A percentile compares a stretch with the other conserved stretches of the same genome.
phyloP scores from a whole-genome alignment of 2,797 vertebrate species.

The Etheostoma nigrum region DNA sequence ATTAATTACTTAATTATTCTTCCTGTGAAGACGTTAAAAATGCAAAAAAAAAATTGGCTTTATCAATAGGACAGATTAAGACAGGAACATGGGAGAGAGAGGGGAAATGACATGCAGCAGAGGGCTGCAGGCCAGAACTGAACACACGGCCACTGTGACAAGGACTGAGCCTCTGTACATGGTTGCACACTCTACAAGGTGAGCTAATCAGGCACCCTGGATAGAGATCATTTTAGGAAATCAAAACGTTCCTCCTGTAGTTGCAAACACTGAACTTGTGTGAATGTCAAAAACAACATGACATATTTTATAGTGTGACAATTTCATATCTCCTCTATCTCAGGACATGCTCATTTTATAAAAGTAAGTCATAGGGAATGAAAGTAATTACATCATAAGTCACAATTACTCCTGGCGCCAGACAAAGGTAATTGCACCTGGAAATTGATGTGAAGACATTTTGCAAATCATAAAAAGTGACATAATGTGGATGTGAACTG shows the following conservation, averaged over 20 bases:
- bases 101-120: no score
- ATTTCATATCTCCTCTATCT: not conserved
- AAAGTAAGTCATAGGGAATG: not conserved
- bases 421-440: not conserved
- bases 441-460: not conserved
- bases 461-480: not conserved
- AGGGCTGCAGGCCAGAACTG: no score
- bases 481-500: constrained; percentile 1
- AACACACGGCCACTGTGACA: no score
- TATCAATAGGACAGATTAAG: no score
- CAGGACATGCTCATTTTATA: not conserved
- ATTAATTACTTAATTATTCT: not conserved
- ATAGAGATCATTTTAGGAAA: not conserved
- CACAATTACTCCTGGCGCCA: not conserved
- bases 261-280: not conserved
- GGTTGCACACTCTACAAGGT: no score
- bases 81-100: no score
- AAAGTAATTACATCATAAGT: constrained; percentile 2
- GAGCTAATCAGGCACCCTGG: no score
- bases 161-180: no score
- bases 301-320: not conserved
- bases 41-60: no score
- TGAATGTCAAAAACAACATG: not conserved
- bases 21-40: not conserved
- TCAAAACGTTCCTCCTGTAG: not conserved